phyloP scores from a whole-genome alignment of 2,888 invertebrate species.

The Pandemis cinnamomeana region DNA sequence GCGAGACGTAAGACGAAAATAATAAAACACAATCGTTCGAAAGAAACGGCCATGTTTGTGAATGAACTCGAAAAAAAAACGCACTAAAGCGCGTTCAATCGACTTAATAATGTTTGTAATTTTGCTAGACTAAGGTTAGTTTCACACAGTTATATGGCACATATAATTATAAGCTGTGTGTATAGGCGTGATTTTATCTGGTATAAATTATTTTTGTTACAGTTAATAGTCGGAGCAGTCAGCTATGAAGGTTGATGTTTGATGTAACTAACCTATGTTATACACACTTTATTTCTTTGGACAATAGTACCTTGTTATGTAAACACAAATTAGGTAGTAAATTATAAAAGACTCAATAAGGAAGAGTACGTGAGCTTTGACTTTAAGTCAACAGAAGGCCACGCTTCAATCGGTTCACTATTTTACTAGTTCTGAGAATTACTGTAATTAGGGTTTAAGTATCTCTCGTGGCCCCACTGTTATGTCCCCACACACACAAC shows the following conservation, averaged over 20 bases:
- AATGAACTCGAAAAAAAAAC: background rate
- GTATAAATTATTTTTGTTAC: too few species aligned
- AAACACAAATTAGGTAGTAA: background rate
- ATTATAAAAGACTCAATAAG: background rate
- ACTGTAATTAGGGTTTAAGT: background rate
- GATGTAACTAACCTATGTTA: too few species aligned
- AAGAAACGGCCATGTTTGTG: constrained; percentile 16
- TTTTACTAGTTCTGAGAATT: constrained; percentile 4
- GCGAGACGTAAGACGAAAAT: constrained; percentile 2
- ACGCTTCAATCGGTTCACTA: background rate
- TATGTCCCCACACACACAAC: too few species aligned
- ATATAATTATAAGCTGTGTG: too few species aligned
- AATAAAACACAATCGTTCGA: constrained; percentile 27
- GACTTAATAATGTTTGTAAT: too few species aligned
- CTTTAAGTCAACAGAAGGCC: constrained; percentile 9
- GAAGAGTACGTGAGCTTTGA: constrained; percentile 22
- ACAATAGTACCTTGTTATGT: background rate
- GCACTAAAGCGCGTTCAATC: background rate
- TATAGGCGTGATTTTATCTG: too few species aligned
- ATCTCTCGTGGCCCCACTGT: too few species aligned
- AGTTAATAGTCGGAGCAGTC: too few species aligned
- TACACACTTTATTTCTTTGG: background rate
- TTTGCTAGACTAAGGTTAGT: too few species aligned
- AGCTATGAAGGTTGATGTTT: too few species aligned
- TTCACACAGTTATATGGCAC: background rate